phyloP scores from a whole-genome alignment of 2,888 invertebrate genomes.

The Tachina fera region DNA sequence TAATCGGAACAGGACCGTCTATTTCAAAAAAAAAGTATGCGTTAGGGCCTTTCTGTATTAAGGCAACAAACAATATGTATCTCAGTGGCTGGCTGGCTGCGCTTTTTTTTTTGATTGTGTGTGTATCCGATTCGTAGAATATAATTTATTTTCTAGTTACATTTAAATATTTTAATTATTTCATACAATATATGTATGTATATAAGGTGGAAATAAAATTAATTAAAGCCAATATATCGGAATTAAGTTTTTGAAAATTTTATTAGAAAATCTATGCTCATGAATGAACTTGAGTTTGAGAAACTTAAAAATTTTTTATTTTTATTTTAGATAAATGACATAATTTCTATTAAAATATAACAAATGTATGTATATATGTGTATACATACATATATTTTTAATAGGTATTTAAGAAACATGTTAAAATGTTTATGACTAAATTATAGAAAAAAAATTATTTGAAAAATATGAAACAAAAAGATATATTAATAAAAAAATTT shows the following conservation, averaged over 20 bases:
- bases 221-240: conserved; percentile 42
- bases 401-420: conserved; percentile 44
- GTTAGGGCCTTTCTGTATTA: too few relatives aligned
- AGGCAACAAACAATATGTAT: too few relatives aligned
- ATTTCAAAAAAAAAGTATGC: too few relatives aligned
- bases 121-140: background rate
- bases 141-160: conserved; percentile 27
- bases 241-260: conserved; percentile 23
- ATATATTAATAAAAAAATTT: background rate
- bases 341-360: conserved; percentile 54
- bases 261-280: background rate
- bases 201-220: conserved; percentile 17
- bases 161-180: conserved; percentile 11
- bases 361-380: background rate
- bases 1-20: too few relatives aligned
- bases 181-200: conserved; percentile 1
- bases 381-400: background rate
- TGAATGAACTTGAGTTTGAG: conserved; percentile 55
- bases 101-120: background rate
- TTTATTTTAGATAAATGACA: conserved; percentile 63
- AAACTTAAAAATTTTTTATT: conserved; percentile 25
- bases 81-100: background rate
- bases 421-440: conserved; percentile 30
- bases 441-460: too few relatives aligned
- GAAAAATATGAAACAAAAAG: background rate